phyloP scores from a whole-genome alignment of 2,797 vertebrate genomes.

The Siniperca scherzeri region DNA sequence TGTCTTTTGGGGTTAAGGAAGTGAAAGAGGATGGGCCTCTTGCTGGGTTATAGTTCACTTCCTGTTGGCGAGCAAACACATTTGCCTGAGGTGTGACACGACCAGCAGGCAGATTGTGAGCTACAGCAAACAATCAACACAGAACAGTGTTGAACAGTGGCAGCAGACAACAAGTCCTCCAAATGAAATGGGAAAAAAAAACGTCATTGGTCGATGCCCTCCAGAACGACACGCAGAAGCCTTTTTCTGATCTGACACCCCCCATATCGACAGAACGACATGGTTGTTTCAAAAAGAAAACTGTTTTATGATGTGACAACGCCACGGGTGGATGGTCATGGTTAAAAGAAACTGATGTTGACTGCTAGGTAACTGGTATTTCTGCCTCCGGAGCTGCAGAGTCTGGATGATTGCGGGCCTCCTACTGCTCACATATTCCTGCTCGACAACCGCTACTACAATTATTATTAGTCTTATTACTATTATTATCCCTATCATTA shows the following conservation, averaged over 20 bases:
- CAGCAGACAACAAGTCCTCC: not conserved
- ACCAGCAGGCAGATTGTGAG: not conserved
- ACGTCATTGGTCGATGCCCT: too few species aligned
- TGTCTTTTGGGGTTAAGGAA: slow-evolving; percentile 40
- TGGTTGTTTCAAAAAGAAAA: not conserved
- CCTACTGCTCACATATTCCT: too few species aligned
- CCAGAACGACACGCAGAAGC: not conserved
- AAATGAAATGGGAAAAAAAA: not conserved
- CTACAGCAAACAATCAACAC: slow-evolving; percentile 6
- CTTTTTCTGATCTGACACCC: not conserved
- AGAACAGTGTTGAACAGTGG: not conserved
- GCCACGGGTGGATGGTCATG: not conserved
- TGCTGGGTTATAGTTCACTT: slow-evolving; percentile 34
- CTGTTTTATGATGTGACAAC: not conserved
- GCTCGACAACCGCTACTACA: too few species aligned
- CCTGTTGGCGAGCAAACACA: slow-evolving; percentile 26
- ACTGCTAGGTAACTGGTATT: too few species aligned
- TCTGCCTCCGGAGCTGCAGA: too few species aligned
- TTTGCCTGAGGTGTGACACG: slow-evolving; percentile 9
- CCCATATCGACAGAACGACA: not conserved
- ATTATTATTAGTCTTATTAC: too few species aligned
- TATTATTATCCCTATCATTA: too few species aligned
- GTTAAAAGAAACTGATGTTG: too few species aligned
- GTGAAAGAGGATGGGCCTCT: slow-evolving; percentile 28
- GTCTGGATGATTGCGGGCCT: too few species aligned